A percentile compares a stretch with the other conserved stretches of the same genome.
Conservation (phyloP, 1,140 invertebrate genomes). For the Trichogramma pretiosum region DNA sequence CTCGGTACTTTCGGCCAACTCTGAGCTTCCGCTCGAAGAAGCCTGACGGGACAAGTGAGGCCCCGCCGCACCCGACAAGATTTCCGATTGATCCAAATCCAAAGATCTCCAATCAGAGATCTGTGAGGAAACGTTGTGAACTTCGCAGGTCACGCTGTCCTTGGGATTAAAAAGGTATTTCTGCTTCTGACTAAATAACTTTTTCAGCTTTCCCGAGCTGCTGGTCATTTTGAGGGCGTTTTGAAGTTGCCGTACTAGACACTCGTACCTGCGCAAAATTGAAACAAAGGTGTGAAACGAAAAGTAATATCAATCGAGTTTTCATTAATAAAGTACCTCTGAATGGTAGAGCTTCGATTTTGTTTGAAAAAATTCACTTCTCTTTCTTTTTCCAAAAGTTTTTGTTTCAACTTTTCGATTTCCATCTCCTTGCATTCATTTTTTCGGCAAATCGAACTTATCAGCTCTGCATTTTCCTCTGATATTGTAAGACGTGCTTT, state of each 20-base stretch:
- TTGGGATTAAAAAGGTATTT: background rate
- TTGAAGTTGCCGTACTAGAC: conserved; percentile 1
- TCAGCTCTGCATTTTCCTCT: conserved; percentile 25
- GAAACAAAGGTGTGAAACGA: background rate
- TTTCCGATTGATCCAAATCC: too few species aligned
- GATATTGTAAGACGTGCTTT: conserved; percentile 21
- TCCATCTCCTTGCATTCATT: conserved; percentile 21
- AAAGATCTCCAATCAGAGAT: background rate
- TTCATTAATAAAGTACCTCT: too few species aligned
- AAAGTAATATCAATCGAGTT: too few species aligned
- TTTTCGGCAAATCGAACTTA: conserved; percentile 22
- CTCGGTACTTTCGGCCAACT: background rate
- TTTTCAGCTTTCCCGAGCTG: background rate
- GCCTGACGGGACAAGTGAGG: too few species aligned
- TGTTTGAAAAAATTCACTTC: conserved; percentile 25
- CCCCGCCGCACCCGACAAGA: too few species aligned
- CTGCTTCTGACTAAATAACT: background rate
- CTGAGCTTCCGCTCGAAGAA: too few species aligned
- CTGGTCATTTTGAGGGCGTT: conserved; percentile 5
- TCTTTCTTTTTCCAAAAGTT: conserved; percentile 24
- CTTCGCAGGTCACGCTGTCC: background rate
- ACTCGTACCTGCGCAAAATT: conserved; percentile 19
- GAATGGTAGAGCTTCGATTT: conserved; percentile 24
- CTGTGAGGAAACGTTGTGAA: background rate
- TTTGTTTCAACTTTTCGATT: conserved; percentile 24